A percentile compares a stretch with the other conserved stretches of the same genome.
Evolutionary conservation across 2,888 invertebrate species (phyloP).

Genomic region (Hetaerina titia): DNA sequence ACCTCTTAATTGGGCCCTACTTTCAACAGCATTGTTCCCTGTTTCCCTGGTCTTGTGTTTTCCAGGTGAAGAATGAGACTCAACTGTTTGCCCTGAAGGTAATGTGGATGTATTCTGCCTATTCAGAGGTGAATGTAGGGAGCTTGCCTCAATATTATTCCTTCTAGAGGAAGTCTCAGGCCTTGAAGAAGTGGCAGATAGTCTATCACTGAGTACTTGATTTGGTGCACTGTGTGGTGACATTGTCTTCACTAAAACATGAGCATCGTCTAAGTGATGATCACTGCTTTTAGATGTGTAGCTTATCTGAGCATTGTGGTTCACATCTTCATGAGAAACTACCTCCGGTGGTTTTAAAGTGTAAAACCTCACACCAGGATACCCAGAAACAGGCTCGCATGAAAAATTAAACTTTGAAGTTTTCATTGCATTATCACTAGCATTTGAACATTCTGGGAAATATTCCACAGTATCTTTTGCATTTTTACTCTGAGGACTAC

Average conservation of each 20-base stretch:
- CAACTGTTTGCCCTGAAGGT: slow-evolving; percentile 25
- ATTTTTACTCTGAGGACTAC: slow-evolving; percentile 48
- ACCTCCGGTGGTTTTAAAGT: not conserved
- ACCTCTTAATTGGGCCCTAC: slow-evolving; percentile 49
- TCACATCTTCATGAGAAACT: slow-evolving; percentile 6
- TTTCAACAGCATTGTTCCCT: slow-evolving; percentile 43
- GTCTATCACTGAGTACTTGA: not conserved
- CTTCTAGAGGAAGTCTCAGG: not conserved
- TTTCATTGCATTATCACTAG: not conserved
- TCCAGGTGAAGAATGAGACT: slow-evolving; percentile 23
- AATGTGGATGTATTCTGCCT: slow-evolving; percentile 13
- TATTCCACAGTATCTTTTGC: slow-evolving; percentile 17
- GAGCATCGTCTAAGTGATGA: not conserved
- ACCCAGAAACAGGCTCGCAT: slow-evolving; percentile 6
- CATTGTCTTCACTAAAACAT: not conserved
- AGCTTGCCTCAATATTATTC: not conserved
- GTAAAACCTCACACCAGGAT: slow-evolving; percentile 15
- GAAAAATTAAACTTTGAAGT: not conserved
- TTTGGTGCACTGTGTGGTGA: not conserved
- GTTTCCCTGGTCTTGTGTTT: slow-evolving; percentile 23
- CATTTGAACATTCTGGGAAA: not conserved
- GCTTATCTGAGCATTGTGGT: slow-evolving; percentile 13
- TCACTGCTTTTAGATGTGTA: slow-evolving; percentile 19
- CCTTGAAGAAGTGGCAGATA: not conserved
- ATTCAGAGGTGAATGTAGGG: not conserved